Conservation (phyloP, 30 jellyfish, hydroid and myxozoan species). For the Cassiopea xamachana region DNA sequence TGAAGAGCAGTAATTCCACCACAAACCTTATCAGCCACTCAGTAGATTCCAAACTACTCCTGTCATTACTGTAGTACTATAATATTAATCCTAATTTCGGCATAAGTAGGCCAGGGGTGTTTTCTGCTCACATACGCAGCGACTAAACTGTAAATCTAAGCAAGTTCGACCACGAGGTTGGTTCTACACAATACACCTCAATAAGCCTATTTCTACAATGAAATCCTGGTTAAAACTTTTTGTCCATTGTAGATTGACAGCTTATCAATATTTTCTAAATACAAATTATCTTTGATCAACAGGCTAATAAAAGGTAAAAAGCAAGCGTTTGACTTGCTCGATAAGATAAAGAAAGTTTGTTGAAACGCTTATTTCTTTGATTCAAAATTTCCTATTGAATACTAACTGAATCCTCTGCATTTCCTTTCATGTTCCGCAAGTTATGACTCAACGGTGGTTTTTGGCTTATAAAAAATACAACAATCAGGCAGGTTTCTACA, state of each 20-base stretch:
- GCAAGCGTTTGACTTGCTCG: conserved; percentile 23
- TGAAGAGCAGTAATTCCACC: background rate
- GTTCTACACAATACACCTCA: background rate
- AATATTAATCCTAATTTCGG: background rate
- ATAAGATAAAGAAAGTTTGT: conserved; percentile 15
- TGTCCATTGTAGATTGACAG: conserved; percentile 15
- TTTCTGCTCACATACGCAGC: background rate
- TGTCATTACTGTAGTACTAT: background rate
- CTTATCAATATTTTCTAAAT: conserved; percentile 32
- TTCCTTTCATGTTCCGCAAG: conserved; percentile 9
- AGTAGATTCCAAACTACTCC: background rate
- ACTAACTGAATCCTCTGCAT: background rate
- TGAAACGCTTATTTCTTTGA: background rate
- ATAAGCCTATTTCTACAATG: background rate
- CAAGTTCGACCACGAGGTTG: conserved; percentile 3
- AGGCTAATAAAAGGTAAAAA: conserved; percentile 14
- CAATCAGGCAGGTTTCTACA: background rate
- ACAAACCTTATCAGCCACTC: background rate
- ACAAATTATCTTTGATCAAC: conserved; percentile 23
- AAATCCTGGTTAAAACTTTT: background rate
- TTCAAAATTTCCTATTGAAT: background rate
- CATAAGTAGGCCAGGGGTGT: background rate
- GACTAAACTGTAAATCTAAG: background rate
- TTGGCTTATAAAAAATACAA: background rate
- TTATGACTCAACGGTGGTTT: background rate